phyloP scores from a whole-genome alignment of 2,797 vertebrate species.

The Cyprinella venusta region DNA sequence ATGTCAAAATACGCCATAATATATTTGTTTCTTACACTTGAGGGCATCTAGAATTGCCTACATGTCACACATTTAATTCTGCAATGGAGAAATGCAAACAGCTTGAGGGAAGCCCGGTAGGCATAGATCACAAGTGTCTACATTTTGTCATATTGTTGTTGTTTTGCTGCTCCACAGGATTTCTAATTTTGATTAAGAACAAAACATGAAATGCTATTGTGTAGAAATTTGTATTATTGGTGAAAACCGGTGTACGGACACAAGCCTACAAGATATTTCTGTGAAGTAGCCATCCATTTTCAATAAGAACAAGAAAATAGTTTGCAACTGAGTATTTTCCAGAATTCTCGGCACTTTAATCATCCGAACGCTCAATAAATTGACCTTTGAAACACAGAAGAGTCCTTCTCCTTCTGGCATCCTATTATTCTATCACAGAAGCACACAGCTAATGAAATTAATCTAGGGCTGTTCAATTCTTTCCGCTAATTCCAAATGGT shows the following conservation, averaged over 20 bases:
- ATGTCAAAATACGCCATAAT: not conserved
- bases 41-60: not conserved
- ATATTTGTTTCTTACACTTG: not conserved
- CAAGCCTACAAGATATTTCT: not conserved
- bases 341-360: slow-evolving; percentile 29
- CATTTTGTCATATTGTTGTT: not conserved
- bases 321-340: slow-evolving; percentile 5
- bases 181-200: slow-evolving; percentile 11
- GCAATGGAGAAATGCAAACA: slow-evolving; percentile 7
- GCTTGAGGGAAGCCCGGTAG: not conserved
- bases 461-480: slow-evolving; percentile 52
- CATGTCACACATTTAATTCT: not conserved
- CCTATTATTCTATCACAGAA: slow-evolving; percentile 45
- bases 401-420: slow-evolving; percentile 21
- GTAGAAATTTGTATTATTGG: slow-evolving; percentile 11
- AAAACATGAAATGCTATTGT: slow-evolving; percentile 3
- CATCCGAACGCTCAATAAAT: slow-evolving; percentile 6
- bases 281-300: not conserved
- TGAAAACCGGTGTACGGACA: slow-evolving; percentile 1
- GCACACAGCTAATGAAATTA: slow-evolving; percentile 53
- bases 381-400: slow-evolving; percentile 46
- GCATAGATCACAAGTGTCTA: not conserved
- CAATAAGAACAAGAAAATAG: not conserved
- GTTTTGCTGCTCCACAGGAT: not conserved
- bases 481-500: slow-evolving; percentile 49